These are phyloP conservation scores for Zaprionus ghesquierei DNA, from an alignment of 1,140 invertebrate genomes.

Conservation along the genomic window DNA sequence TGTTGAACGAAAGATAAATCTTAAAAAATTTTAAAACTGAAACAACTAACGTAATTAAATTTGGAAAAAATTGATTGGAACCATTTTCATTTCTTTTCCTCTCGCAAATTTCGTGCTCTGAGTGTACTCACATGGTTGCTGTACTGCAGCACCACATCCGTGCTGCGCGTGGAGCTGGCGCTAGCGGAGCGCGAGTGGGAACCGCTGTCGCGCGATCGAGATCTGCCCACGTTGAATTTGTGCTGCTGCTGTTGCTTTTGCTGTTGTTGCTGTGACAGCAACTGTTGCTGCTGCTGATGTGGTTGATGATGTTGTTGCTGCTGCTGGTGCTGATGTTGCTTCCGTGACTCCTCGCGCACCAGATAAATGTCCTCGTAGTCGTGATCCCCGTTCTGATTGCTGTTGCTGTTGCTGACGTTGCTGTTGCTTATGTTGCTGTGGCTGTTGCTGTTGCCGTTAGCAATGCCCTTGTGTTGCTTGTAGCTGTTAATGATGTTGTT, in stretches of 20 bases:
- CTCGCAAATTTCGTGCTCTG: not conserved
- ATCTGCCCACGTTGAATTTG: conserved; percentile 78
- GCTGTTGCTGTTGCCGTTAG: conserved; percentile 5
- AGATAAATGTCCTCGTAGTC: conserved; percentile 90
- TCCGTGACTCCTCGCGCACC: conserved; percentile 85
- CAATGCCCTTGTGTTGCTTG: conserved; percentile 13
- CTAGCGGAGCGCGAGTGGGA: conserved; percentile 87
- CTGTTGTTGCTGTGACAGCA: conserved; percentile 37
- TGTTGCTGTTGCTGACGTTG: conserved; percentile 19
- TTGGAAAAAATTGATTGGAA: no score
- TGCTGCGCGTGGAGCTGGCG: conserved; percentile 83
- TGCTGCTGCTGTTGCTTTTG: conserved; percentile 41
- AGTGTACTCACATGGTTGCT: conserved; percentile 73
- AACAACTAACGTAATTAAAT: not conserved
- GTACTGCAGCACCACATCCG: conserved; percentile 79
- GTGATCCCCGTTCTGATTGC: conserved; percentile 83
- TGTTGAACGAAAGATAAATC: not conserved
- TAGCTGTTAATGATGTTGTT: conserved; percentile 14
- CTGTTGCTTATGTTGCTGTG: conserved; percentile 27
- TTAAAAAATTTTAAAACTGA: not conserved
- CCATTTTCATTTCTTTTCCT: no score
- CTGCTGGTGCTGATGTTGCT: conserved; percentile 60
- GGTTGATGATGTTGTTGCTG: conserved; percentile 29
- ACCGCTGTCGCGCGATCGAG: conserved; percentile 86
- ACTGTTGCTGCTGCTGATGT: conserved; percentile 25